A percentile compares a stretch with the other conserved stretches of the same genome.
Evolutionary conservation across 2,113 vertebrate species (phyloP).

Genomic region (Callospermophilus lateralis): DNA sequence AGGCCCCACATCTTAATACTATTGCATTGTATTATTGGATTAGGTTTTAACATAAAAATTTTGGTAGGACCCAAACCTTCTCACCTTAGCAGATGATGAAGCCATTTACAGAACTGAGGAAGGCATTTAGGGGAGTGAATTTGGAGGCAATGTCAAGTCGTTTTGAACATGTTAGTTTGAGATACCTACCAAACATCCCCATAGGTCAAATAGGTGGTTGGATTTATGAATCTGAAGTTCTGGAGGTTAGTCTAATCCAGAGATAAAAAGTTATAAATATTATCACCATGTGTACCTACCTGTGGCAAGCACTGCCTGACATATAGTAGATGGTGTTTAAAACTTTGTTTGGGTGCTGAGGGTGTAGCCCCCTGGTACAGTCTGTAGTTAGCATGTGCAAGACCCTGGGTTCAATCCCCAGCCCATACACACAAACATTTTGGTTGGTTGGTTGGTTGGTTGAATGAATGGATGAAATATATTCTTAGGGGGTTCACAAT

Average conservation of each 20-base stretch:
- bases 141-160: not conserved
- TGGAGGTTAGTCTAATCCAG: not conserved
- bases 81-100: not conserved
- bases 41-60: not conserved
- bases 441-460: not conserved
- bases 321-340: not conserved
- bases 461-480: not conserved
- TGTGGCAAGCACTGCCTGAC: not conserved
- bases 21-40: no score
- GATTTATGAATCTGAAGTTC: not conserved
- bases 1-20: not conserved
- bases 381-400: not conserved
- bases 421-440: not conserved
- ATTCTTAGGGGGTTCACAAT: slow-evolving; percentile 26
- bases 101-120: not conserved
- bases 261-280: not conserved
- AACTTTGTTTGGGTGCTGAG: not conserved
- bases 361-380: not conserved
- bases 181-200: not conserved
- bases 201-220: not conserved
- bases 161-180: not conserved
- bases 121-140: not conserved
- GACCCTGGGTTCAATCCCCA: not conserved
- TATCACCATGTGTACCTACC: not conserved
- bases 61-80: not conserved